Conservation (phyloP, 2,888 invertebrate genomes). For the Tuberolachnus salignus region DNA sequence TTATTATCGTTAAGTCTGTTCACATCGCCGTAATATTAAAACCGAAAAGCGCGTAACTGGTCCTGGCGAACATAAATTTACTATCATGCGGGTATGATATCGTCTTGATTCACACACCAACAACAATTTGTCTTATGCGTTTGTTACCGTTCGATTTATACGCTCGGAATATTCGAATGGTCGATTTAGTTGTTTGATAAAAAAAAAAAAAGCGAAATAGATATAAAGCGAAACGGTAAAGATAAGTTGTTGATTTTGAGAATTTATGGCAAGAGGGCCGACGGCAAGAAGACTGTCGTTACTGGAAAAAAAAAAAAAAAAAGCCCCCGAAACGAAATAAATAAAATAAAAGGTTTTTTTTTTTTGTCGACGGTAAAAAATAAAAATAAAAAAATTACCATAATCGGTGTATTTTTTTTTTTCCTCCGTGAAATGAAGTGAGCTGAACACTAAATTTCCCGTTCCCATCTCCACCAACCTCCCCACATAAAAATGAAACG, state of each 20-base stretch:
- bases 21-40: too few relatives aligned
- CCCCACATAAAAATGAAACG: conserved; percentile 4
- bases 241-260: conserved; percentile 19
- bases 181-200: neutral
- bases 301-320: neutral
- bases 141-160: neutral
- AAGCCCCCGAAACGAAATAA: neutral
- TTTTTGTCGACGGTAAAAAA: conserved; percentile 9
- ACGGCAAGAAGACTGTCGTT: neutral
- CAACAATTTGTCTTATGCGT: conserved; percentile 1
- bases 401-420: conserved; percentile 24
- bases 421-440: neutral
- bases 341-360: neutral
- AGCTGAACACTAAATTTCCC: conserved; percentile 31
- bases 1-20: too few relatives aligned
- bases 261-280: neutral
- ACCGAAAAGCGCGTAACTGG: too few relatives aligned
- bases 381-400: conserved; percentile 32
- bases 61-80: too few relatives aligned
- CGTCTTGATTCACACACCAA: too few relatives aligned
- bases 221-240: neutral
- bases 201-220: neutral
- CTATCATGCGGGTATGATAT: too few relatives aligned
- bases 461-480: neutral
- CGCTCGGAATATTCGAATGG: conserved; percentile 1